These are phyloP conservation scores for Smithornis capensis DNA, from an alignment of 2,113 vertebrate genomes.

Conservation along the genomic window DNA sequence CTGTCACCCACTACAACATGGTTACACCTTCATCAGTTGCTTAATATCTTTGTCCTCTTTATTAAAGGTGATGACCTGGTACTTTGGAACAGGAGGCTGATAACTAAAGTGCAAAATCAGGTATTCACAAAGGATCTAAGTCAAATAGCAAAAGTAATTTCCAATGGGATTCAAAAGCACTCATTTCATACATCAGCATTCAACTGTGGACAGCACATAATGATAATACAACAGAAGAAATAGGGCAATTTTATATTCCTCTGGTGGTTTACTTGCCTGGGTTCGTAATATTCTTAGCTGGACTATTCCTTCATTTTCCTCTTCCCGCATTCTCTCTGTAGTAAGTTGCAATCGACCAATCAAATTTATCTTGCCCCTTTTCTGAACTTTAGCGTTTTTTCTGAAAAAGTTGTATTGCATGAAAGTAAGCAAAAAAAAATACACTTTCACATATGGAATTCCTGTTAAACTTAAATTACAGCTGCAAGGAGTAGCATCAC, in stretches of 20 bases:
- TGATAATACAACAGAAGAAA: not conserved
- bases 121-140: not conserved
- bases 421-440: not conserved
- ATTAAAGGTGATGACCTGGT: not conserved
- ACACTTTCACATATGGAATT: not conserved
- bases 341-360: constrained; percentile 97
- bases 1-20: not conserved
- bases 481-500: not conserved
- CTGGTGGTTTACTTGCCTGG: constrained; percentile 79
- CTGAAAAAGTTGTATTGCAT: constrained; percentile 72
- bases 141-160: not conserved
- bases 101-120: not conserved
- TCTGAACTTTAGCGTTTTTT: constrained; percentile 99
- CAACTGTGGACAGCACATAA: not conserved
- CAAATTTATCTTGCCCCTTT: constrained; percentile 97
- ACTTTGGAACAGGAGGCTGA: not conserved
- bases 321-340: constrained; percentile 97
- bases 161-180: not conserved
- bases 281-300: constrained; percentile 97
- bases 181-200: not conserved
- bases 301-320: constrained; percentile 98
- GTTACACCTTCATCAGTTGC: not conserved
- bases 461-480: not conserved
- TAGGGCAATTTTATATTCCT: not conserved
- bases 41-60: not conserved